Evolutionary conservation across 2,797 vertebrate species (phyloP).

Genomic region (Microhierax caerulescens): DNA sequence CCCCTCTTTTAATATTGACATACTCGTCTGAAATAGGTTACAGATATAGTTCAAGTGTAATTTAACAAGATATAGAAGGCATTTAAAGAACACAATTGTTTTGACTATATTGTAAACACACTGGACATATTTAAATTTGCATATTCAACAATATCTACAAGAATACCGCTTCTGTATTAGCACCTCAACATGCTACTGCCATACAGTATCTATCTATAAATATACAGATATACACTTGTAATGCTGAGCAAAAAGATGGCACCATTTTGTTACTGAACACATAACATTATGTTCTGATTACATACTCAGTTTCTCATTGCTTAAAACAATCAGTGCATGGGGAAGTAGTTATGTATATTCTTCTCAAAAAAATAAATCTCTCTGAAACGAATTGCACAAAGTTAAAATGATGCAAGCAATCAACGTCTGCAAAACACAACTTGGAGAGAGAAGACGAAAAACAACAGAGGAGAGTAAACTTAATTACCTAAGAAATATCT

Average conservation of each 20-base stretch:
- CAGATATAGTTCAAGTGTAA: background rate
- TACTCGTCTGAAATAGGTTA: background rate
- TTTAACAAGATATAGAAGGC: background rate
- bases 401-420: background rate
- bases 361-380: background rate
- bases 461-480: background rate
- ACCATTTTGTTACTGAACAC: background rate
- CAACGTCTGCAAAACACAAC: background rate
- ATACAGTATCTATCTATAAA: background rate
- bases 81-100: background rate
- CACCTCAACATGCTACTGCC: background rate
- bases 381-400: background rate
- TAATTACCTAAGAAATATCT: background rate
- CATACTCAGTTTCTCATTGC: background rate
- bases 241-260: background rate
- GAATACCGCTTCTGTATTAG: background rate
- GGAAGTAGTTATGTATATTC: background rate
- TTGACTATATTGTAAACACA: background rate
- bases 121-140: background rate
- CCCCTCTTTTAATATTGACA: background rate
- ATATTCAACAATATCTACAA: background rate
- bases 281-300: background rate
- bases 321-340: background rate
- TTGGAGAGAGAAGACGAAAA: background rate
- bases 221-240: background rate